Conservation (phyloP, 2,888 invertebrate species). For the Camptogramma bilineatum region DNA sequence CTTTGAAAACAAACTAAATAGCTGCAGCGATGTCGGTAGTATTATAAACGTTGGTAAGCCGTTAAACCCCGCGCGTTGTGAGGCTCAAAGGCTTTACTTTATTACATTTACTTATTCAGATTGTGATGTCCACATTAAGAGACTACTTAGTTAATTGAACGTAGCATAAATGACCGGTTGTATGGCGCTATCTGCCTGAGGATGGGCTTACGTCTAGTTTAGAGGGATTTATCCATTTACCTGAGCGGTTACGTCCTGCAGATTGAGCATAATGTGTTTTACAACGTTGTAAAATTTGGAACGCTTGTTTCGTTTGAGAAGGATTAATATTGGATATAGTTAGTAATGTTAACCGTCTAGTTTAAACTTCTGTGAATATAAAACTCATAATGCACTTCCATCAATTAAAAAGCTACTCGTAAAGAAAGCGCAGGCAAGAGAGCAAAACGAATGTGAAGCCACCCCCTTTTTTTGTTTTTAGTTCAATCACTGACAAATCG, state of each 20-base stretch:
- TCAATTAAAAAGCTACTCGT: too few species aligned
- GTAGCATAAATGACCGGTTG: constrained; percentile 52
- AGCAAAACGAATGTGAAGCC: too few species aligned
- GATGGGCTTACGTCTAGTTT: constrained; percentile 42
- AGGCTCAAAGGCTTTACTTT: constrained; percentile 76
- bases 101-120: constrained; percentile 75
- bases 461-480: too few species aligned
- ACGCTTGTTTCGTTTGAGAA: constrained; percentile 5
- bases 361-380: not conserved
- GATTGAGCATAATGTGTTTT: constrained; percentile 37
- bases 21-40: constrained; percentile 56
- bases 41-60: constrained; percentile 70
- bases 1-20: constrained; percentile 30
- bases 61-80: constrained; percentile 68
- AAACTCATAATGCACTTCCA: not conserved
- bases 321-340: not conserved
- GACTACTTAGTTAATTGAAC: constrained; percentile 71
- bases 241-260: constrained; percentile 35
- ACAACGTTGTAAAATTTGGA: constrained; percentile 22
- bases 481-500: too few species aligned
- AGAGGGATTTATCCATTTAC: constrained; percentile 34
- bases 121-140: constrained; percentile 64
- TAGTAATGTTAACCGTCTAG: not conserved
- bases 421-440: too few species aligned
- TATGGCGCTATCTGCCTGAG: constrained; percentile 36